Percentiles rank a stretch among this genome's conserved stretches.
Evolutionary conservation across 2,113 vertebrate genomes (phyloP).

Genomic region (Parus major): DNA sequence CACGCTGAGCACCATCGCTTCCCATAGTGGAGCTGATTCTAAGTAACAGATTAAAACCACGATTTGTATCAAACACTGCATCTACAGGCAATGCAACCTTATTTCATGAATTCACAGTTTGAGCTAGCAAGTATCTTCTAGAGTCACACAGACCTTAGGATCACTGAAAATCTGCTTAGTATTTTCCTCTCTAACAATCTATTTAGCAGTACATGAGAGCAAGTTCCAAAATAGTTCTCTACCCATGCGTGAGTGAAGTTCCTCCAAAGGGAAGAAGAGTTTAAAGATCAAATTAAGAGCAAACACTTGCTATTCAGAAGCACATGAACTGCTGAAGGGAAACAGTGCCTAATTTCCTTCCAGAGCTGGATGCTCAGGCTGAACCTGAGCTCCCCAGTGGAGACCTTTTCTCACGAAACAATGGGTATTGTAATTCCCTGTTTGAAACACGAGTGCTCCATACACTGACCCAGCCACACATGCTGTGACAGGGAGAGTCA

Average conservation of each 20-base stretch:
- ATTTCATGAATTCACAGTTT: not conserved
- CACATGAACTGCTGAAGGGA: not conserved
- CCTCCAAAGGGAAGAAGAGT: not conserved
- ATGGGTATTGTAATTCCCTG: rapidly evolving
- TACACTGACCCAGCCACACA: not conserved
- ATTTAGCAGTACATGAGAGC: not conserved
- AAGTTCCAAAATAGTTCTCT: not conserved
- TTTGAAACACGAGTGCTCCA: not conserved
- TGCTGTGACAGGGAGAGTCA: not conserved
- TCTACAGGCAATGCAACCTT: rapidly evolving
- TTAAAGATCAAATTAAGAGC: not conserved
- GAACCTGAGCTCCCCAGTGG: not conserved
- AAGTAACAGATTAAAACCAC: not conserved
- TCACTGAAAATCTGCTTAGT: not conserved
- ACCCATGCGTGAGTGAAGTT: not conserved
- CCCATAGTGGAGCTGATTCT: not conserved
- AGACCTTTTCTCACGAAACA: not conserved
- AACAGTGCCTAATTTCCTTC: not conserved
- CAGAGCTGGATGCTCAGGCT: not conserved
- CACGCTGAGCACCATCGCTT: not conserved
- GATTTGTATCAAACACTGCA: not conserved
- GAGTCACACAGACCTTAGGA: not conserved
- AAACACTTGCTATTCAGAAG: not conserved
- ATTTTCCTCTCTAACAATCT: not conserved
- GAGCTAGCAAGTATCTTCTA: not conserved